Conservation (phyloP, 2,797 vertebrate genomes). For the Chaetophractus vellerosus region DNA sequence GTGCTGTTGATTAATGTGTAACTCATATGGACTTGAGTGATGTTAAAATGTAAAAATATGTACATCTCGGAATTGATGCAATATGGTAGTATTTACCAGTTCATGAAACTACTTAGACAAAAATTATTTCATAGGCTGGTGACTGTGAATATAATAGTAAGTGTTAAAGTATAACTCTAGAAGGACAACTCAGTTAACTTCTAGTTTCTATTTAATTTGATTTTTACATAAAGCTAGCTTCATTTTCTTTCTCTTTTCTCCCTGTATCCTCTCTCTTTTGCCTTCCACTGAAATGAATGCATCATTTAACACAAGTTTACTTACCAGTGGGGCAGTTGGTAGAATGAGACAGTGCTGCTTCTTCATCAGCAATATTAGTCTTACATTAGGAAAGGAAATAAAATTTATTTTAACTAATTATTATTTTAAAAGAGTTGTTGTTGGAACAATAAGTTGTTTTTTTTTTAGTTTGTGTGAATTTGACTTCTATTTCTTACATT, state of each 20-base stretch:
- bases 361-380: neutral
- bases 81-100: neutral
- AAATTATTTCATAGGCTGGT: neutral
- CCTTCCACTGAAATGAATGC: accelerated
- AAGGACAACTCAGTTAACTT: neutral
- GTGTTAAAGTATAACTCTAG: neutral
- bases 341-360: neutral
- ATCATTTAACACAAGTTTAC: neutral
- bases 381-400: neutral
- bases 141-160: neutral
- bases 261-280: accelerated
- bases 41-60: neutral
- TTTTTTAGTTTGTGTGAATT: neutral
- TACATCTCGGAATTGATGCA: neutral
- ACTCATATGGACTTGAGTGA: conserved; percentile 18
- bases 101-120: neutral
- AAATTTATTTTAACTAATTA: neutral
- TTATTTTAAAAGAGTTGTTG: neutral
- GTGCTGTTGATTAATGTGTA: neutral
- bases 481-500: neutral
- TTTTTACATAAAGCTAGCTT: neutral
- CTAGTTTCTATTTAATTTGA: neutral
- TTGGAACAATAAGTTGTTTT: neutral
- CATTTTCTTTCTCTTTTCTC: no score
- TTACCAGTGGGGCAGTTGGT: accelerated